A percentile compares a stretch with the other conserved stretches of the same genome.
Conservation (phyloP, 2,888 invertebrate species). For the Hyles lineata region DNA sequence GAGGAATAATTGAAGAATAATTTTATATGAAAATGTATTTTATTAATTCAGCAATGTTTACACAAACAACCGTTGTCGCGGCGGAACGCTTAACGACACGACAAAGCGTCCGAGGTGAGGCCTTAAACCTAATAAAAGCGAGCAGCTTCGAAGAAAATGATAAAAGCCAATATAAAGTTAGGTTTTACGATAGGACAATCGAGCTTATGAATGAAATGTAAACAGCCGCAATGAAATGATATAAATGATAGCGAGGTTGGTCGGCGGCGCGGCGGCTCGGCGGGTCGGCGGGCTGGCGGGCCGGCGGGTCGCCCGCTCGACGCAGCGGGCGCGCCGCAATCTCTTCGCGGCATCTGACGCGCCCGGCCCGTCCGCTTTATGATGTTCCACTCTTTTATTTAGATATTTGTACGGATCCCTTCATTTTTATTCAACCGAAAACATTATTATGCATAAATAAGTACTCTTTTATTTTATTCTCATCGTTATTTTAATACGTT, state of each 20-base stretch:
- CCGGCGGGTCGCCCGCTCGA: constrained; percentile 30
- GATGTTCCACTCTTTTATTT: constrained; percentile 78
- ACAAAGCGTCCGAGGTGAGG: constrained; percentile 24
- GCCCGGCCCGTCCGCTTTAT: constrained; percentile 65
- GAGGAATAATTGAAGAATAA: constrained; percentile 14
- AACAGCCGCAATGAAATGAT: constrained; percentile 81
- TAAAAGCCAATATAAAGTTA: constrained; percentile 57
- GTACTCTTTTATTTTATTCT: constrained; percentile 79
- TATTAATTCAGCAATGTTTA: constrained; percentile 23
- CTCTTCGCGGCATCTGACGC: constrained; percentile 76
- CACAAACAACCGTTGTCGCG: constrained; percentile 33
- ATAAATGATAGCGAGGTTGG: constrained; percentile 72
- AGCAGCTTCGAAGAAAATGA: constrained; percentile 43
- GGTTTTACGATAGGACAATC: constrained; percentile 66
- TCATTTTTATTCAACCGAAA: constrained; percentile 79
- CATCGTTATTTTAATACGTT: constrained; percentile 79
- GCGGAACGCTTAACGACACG: constrained; percentile 22
- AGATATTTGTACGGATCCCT: constrained; percentile 78
- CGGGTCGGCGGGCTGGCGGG: constrained; percentile 28
- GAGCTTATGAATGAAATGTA: constrained; percentile 81
- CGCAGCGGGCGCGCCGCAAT: constrained; percentile 64
- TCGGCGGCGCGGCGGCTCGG: not conserved
- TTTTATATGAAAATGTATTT: constrained; percentile 21
- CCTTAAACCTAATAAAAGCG: constrained; percentile 39
- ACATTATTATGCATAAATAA: constrained; percentile 82